Evolutionary conservation across 2,888 invertebrate species (phyloP).

Genomic region (Phytoseiulus persimilis): DNA sequence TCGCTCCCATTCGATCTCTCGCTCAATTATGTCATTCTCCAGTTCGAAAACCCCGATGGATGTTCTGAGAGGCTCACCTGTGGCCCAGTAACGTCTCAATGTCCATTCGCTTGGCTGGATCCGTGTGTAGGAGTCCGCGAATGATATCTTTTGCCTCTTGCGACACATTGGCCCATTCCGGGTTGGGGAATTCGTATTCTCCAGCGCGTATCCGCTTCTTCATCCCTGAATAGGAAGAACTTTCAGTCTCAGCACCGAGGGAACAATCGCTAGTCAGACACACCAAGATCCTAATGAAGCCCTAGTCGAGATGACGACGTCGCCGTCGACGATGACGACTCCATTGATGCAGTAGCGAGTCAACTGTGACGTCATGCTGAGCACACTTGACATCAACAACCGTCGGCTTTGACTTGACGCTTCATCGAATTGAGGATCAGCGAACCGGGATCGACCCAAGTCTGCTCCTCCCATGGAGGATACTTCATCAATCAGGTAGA

Average conservation of each 20-base stretch:
- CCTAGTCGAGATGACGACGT: background rate
- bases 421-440: background rate
- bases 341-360: background rate
- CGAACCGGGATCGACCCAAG: background rate
- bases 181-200: constrained; percentile 92
- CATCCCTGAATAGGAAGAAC: constrained; percentile 71
- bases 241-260: background rate
- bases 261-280: background rate
- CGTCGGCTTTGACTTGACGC: background rate
- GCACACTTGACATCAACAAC: background rate
- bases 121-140: constrained; percentile 82
- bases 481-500: background rate
- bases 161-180: constrained; percentile 91
- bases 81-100: constrained; percentile 83
- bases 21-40: too few relatives aligned
- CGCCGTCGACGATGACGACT: background rate
- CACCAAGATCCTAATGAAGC: background rate
- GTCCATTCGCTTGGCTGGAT: constrained; percentile 75
- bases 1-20: too few relatives aligned
- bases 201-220: constrained; percentile 89
- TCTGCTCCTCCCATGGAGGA: background rate
- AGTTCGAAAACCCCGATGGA: background rate
- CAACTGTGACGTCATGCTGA: background rate
- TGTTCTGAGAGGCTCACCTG: constrained; percentile 62
- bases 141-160: constrained; percentile 88